Evolutionary conservation across 2,888 invertebrate genomes (phyloP), one percentile per base, ranked within the genome.

Genomic region (Blastobasis adustella): DNA sequence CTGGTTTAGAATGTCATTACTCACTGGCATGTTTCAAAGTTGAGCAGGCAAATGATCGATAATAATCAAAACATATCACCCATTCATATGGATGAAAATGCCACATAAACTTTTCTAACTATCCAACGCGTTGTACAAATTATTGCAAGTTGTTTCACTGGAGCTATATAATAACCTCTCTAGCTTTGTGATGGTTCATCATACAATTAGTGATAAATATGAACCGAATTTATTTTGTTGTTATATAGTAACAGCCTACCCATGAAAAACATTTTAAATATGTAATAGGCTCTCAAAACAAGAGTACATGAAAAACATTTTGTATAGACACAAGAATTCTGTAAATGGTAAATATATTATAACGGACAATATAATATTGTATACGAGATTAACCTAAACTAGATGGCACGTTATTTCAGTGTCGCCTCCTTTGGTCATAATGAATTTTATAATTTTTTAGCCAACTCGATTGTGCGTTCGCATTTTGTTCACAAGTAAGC

Each of bases 331-430:
- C 87, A 86, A 86, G 87, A 84, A 85, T 87, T 89, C 86, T 87
- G 88, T 89, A 89, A 87, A 88, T 85, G 88, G 87, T 89, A 89
- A 87, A 89, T 87, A 89, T 89, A 89, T 84, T 85, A 87, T 81
- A 89, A 89, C 88, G 87, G 89, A 89, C 88, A 89, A 88, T 89
- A 89, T 86, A 89, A 86, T 87, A 87, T 87, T 89, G 88, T 89
- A 89, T 88, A 88, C 87, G 85, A 87, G 85, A 83, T 88, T 88
- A 89, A 88, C 89, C 89, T 89, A 89, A 88, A 88, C 88, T 89
- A 89, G 88, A 89, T 89, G 89, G 89, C 89, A 89, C 89, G 87
- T 88, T 79, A 81, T 74, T 77, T 75, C 75, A 79, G 87, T 87
- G 89, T 83, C 87, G 88, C 86, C 87, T 77, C 85, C 79, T 83